Percentiles rank a stretch among this genome's conserved stretches.
Evolutionary conservation across 2,888 invertebrate species (phyloP).

Genomic region (Sturmia bella): DNA sequence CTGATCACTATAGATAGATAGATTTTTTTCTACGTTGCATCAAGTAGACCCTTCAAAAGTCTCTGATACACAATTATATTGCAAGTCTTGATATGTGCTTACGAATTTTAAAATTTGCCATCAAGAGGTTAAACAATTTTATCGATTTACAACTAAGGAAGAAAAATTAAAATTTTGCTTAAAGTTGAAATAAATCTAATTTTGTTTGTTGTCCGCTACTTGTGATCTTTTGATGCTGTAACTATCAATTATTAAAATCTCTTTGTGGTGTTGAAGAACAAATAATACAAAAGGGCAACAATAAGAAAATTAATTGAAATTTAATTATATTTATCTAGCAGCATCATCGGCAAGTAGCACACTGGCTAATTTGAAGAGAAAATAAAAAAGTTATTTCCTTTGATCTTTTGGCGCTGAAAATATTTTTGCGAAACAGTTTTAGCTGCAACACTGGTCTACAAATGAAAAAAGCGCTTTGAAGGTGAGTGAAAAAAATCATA

Average conservation of each 20-base stretch:
- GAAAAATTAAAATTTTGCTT: conserved; percentile 36
- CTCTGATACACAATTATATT: no score
- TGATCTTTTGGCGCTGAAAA: conserved; percentile 68
- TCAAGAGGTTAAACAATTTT: conserved; percentile 28
- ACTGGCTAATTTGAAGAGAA: conserved; percentile 55
- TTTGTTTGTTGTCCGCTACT: conserved; percentile 41
- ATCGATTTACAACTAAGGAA: conserved; percentile 38
- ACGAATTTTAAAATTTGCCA: neutral
- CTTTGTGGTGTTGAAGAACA: conserved; percentile 59
- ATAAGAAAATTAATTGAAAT: conserved; percentile 66
- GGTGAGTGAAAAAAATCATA: no score
- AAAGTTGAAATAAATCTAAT: conserved; percentile 48
- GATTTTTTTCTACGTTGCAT: no score
- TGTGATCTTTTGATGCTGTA: conserved; percentile 56
- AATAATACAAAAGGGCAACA: conserved; percentile 32
- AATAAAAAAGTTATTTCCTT: conserved; percentile 58
- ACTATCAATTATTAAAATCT: conserved; percentile 65
- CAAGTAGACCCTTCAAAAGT: no score
- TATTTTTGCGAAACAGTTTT: conserved; percentile 8
- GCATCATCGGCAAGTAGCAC: conserved; percentile 19
- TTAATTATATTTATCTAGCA: conserved; percentile 64
- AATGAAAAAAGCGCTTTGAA: no score
- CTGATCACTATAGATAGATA: no score
- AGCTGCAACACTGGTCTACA: no score
- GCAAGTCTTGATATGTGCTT: no score